Evolutionary conservation across 1,140 invertebrate species (phyloP).

Genomic region (Drosophila setifemur): DNA sequence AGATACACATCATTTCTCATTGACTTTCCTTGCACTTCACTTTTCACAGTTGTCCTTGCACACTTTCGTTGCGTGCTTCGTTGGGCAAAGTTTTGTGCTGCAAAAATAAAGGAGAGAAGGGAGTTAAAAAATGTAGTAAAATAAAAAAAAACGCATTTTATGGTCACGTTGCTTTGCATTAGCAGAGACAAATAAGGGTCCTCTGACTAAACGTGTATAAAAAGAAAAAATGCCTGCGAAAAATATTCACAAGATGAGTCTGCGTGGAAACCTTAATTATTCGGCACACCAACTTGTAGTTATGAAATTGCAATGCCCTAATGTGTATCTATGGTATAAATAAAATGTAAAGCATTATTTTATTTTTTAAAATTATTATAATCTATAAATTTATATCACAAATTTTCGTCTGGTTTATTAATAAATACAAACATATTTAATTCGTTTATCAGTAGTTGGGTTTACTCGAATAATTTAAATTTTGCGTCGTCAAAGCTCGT

Average conservation of each 20-base stretch:
- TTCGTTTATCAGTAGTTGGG: not conserved
- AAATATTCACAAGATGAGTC: too few species aligned
- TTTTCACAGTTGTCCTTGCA: constrained; percentile 12
- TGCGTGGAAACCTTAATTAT: too few species aligned
- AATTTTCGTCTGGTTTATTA: too few species aligned
- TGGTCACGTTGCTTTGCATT: constrained; percentile 1
- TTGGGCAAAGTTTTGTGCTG: constrained; percentile 16
- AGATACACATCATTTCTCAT: not conserved
- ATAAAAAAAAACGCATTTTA: constrained; percentile 6
- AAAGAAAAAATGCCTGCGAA: too few species aligned
- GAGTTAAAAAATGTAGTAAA: constrained; percentile 5
- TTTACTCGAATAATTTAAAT: too few species aligned
- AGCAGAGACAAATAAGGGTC: not conserved
- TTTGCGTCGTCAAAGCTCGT: not conserved
- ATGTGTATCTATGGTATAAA: too few species aligned
- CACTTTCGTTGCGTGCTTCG: constrained; percentile 1
- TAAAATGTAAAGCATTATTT: too few species aligned
- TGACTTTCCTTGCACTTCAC: constrained; percentile 13
- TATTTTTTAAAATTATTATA: too few species aligned
- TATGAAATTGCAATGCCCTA: too few species aligned
- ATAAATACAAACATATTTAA: too few species aligned
- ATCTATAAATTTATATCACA: too few species aligned
- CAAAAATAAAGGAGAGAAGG: constrained; percentile 5
- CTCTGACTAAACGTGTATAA: not conserved
- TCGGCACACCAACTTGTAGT: not conserved